Base-by-base conservation (phyloP, 2,888 invertebrate species). In the Drosophila helvetica region DNA sequence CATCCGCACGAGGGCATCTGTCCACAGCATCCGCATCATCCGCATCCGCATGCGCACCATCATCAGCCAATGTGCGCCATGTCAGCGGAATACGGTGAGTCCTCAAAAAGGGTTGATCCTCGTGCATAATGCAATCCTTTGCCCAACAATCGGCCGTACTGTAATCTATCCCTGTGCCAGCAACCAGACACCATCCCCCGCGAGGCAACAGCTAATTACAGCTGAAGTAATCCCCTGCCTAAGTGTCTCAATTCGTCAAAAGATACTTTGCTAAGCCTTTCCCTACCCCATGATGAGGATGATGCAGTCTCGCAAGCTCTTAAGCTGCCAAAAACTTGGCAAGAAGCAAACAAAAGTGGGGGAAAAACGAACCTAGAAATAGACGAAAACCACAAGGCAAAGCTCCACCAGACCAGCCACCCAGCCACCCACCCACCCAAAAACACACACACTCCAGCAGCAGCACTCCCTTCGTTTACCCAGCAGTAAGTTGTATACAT, bases 11-110 rank as follows among this genome's bases (percentile, higher is more conserved):
- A 92, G 61, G 92, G 91, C 58, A 90, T 92, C 71, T 95, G 95
- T 89, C 94, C 94, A 78, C 94, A 95, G 73, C 93, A 93, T 91
- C 79, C 89, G 53, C 90, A 90, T 70, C 90, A 84, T 65, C 84
- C 80, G 54, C 88, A 85, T 63, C 79, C 86, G 65, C 88, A 85
- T 63, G 79, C 86, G 66, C 85, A 86, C 64, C 85, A 90, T 63
- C 95, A 95, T 89, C 94, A 94, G 93, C 91, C 94, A 93, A 94
- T 95, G 93, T 95, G 95, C 93, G 94, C 95, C 77, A 93, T 96
- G 91, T 95, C 95, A 89, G 93, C 95, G 86, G 95, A 95, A 92
- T 96, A 94, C 92, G 95, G 96, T 96, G 92, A 94, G 95, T 88
- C 46, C 15, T 6, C 38, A 0, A 1, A 4, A 8, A 19, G 38